Evolutionary conservation across 2,888 invertebrate species (phyloP), one percentile per base, ranked within the genome.

Genomic region (Drosophila rubida): DNA sequence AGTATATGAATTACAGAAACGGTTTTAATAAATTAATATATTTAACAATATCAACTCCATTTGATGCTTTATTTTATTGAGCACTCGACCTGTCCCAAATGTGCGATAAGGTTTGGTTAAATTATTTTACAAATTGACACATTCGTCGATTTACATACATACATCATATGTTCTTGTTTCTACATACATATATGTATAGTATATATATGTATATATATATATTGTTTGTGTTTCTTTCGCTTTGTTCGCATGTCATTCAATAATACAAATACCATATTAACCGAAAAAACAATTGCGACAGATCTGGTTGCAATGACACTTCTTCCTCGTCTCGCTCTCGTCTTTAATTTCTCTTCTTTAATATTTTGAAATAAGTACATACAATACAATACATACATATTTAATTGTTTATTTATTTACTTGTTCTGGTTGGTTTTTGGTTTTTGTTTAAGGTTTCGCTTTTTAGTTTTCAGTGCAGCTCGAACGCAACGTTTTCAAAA

Each of bases 41-140:
- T 74, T 78, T 78, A 62, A 48, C 78, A 74, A 78, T 74, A 73
- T 74, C 58, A 74, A 78, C 78, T 78, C 30, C 25, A 51, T 55
- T 72, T 74, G 51, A 78, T 78, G 75, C 74, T 73, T 73, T 78
- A 63, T 22, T 27, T 71, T 73, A 58, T 72, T 77, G 74, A 74
- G 78, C 78, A 78, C 74, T 66, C 61, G 74, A 74, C 69, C 74
- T 77, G 74, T 78, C 78, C 67, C 60, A 74, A 74, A 74, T 78
- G 78, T 78, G 78, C 67, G 74, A 74, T 78, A 77, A 77, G 60
- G 11, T 72, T 73, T 73, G 60, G 57, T 72, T 73, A 73, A 72
- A 77, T 73, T 73, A 77, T 77, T 73, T 73, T 73, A 77, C 67
- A 73, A 73, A 73, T 73, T 73, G 73, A 73, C 73, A 61, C 78